A percentile compares a stretch with the other conserved stretches of the same genome.
Evolutionary conservation across 2,888 invertebrate genomes (phyloP).

Genomic region (Kuschelorhynchus macadamiae): DNA sequence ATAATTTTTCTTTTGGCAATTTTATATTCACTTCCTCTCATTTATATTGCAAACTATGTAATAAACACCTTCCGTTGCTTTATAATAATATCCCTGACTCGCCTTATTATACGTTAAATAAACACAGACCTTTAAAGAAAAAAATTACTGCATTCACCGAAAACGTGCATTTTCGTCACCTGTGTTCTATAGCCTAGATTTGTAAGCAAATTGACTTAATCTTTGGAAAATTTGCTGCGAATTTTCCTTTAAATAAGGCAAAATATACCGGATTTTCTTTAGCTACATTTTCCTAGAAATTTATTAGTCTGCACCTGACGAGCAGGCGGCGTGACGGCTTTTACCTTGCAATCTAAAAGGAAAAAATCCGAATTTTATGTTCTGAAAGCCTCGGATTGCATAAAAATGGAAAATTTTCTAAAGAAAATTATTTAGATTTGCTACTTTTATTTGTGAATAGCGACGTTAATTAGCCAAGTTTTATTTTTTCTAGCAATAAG

Average conservation of each 20-base stretch:
- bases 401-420: slow-evolving; percentile 25
- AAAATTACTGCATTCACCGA: slow-evolving; percentile 40
- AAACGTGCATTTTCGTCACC: slow-evolving; percentile 48
- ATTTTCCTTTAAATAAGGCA: slow-evolving; percentile 49
- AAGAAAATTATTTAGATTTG: slow-evolving; percentile 3
- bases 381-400: slow-evolving; percentile 37
- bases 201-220: slow-evolving; percentile 62
- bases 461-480: no score
- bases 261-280: slow-evolving; percentile 46
- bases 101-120: slow-evolving; percentile 4
- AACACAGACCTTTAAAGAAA: slow-evolving; percentile 17
- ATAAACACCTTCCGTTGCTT: slow-evolving; percentile 18
- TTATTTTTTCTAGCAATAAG: no score
- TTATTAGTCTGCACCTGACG: slow-evolving; percentile 51
- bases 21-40: no score
- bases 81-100: slow-evolving; percentile 17
- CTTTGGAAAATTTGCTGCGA: slow-evolving; percentile 59
- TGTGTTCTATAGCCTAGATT: slow-evolving; percentile 55
- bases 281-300: slow-evolving; percentile 45
- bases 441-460: no score
- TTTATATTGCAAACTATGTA: no score
- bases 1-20: no score
- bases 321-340: slow-evolving; percentile 31
- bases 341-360: slow-evolving; percentile 39
- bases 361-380: slow-evolving; percentile 25